phyloP scores from a whole-genome alignment of 2,888 invertebrate genomes.

The Morpho helenor region DNA sequence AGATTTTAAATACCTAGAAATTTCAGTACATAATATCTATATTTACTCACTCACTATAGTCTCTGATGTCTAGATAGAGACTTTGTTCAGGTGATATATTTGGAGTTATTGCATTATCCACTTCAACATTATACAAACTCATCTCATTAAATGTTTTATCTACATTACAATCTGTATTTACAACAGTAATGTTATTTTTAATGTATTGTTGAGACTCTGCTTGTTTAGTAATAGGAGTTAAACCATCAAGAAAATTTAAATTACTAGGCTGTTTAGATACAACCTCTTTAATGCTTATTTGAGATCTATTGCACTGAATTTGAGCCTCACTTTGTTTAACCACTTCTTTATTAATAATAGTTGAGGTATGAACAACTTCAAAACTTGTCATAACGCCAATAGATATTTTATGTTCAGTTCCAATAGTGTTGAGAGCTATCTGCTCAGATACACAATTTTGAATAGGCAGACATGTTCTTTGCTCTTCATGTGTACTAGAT shows the following conservation, averaged over 20 bases:
- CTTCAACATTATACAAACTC: constrained; percentile 67
- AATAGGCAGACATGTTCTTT: constrained; percentile 34
- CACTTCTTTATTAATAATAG: constrained; percentile 64
- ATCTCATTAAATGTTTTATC: constrained; percentile 68
- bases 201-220: constrained; percentile 30
- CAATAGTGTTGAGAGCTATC: constrained; percentile 49
- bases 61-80: constrained; percentile 66
- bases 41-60: constrained; percentile 68
- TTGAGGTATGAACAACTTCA: constrained; percentile 78
- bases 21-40: background rate
- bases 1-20: no score
- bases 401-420: constrained; percentile 77
- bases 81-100: constrained; percentile 68
- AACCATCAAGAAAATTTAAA: constrained; percentile 68
- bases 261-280: constrained; percentile 50
- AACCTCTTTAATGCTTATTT: constrained; percentile 65
- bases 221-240: constrained; percentile 38
- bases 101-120: constrained; percentile 69
- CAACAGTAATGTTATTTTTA: constrained; percentile 15
- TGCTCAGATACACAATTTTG: constrained; percentile 51
- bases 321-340: constrained; percentile 58
- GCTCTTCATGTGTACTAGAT: constrained; percentile 37
- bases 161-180: constrained; percentile 37
- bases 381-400: constrained; percentile 87
- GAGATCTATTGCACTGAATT: constrained; percentile 64